Base-by-base conservation (phyloP, 1,140 invertebrate genomes). In the Leptonema lineaticorne region DNA sequence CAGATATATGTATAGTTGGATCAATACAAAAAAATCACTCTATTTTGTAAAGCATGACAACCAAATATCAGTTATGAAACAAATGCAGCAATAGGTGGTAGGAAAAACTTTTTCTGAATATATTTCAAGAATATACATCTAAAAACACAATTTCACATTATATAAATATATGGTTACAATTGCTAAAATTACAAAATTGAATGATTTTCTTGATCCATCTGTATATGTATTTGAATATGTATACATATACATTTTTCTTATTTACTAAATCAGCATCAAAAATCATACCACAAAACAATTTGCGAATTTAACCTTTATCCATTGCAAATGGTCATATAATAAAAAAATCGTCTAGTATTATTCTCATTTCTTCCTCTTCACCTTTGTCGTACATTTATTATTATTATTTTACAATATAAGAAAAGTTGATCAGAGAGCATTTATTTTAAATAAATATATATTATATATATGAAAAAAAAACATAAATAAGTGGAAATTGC, bases 271-370 rank as follows among this genome's bases (percentile, higher is more conserved):
- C 27, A 53, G 50, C 24, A 2, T 53, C 50, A 50, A 5, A 41
- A 53, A 53, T 53, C 50, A 53, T 22, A 53, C 20, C 50, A 53
- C 50, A 53, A 53, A 53, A 53, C 50, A 22, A 22, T 53, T 53
- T 7, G 14, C 3, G 20, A 24, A 53, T 24, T 22, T 26, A 53
- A 24, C 50, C 50, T 26, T 53, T 53, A 14, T 53, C 24, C 50
- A 24, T 53, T 24, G 50, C 50, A 24, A 53, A 53, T 53, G 50
- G 50, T 53, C 50, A 26, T 26, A 3, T 4, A n/a, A n/a, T 33
- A 6, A 6, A n/a, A 7, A 7, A 14, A 7, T 45, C 16, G 11
- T 45, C 37, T 4, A 45, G 37, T 3, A 9, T 5, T 11, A 33
- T 33, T 6, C 30, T n/a, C n/a, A n/a, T n/a, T n/a, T n/a, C n/a